Percentiles rank a stretch among this genome's conserved stretches.
These are phyloP conservation scores for Colaptes auratus DNA, from an alignment of 2,113 vertebrate species.

Conservation along the genomic window DNA sequence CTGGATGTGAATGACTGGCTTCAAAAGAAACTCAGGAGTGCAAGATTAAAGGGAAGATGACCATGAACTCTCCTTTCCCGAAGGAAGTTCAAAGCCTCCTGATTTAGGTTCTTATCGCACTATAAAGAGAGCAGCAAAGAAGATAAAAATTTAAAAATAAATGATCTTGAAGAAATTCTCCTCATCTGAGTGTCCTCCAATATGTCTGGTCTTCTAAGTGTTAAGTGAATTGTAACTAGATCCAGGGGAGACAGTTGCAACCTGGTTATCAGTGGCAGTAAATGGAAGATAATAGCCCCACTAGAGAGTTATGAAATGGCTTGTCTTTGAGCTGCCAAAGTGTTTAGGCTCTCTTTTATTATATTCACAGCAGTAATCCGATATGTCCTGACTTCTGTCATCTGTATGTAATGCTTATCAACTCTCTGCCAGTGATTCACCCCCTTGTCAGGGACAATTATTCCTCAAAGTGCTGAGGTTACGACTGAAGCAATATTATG, in stretches of 20 bases:
- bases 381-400: slow-evolving; percentile 99
- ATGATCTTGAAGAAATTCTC: slow-evolving; percentile 62
- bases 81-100: slow-evolving; percentile 64
- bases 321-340: slow-evolving; percentile 91
- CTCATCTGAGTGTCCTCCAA: slow-evolving; percentile 47
- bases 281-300: slow-evolving; percentile 90
- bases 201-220: slow-evolving; percentile 74
- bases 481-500: slow-evolving; percentile 83
- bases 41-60: slow-evolving; percentile 70
- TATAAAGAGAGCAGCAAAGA: slow-evolving; percentile 37
- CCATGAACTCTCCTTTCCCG: slow-evolving; percentile 59
- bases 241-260: slow-evolving; percentile 81
- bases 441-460: slow-evolving; percentile 99
- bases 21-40: slow-evolving; percentile 60
- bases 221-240: slow-evolving; percentile 84
- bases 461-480: slow-evolving; percentile 88
- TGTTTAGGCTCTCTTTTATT: slow-evolving; percentile 96
- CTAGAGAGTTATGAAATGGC: slow-evolving; percentile 87
- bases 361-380: slow-evolving; percentile 98
- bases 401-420: slow-evolving; percentile 99
- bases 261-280: slow-evolving; percentile 88
- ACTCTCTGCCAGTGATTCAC: slow-evolving; percentile 92
- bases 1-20: slow-evolving; percentile 44
- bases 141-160: slow-evolving; percentile 80
- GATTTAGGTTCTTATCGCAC: slow-evolving; percentile 59